A percentile compares a stretch with the other conserved stretches of the same genome.
These are phyloP conservation scores for Eudasyphora cyanicolor DNA, from an alignment of 2,888 invertebrate genomes.

Conservation along the genomic window DNA sequence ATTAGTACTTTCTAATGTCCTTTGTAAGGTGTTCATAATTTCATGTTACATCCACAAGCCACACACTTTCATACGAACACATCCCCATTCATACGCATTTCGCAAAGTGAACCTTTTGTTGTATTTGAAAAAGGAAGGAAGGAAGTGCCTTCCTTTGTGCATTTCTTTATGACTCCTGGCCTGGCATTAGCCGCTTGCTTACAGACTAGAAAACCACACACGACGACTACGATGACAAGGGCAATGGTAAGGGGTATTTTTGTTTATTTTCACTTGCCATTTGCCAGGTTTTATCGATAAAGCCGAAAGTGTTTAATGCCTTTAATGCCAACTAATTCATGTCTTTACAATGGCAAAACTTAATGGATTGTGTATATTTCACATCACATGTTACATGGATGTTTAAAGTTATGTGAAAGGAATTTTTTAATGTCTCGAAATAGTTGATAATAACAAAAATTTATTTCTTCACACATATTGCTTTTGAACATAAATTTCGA, in stretches of 20 bases:
- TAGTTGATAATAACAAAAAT: too few species aligned
- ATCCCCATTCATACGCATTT: not conserved
- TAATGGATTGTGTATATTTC: conserved; percentile 4
- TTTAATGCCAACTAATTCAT: conserved; percentile 18
- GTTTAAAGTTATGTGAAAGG: not conserved
- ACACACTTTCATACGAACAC: not conserved
- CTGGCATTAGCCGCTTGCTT: not conserved
- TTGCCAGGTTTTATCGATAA: conserved; percentile 11
- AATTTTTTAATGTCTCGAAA: conserved; percentile 5
- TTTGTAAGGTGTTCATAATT: conserved; percentile 1
- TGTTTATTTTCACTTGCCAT: not conserved
- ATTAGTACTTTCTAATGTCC: not conserved
- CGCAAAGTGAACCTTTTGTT: not conserved
- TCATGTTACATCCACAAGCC: not conserved
- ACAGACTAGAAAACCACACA: too few species aligned
- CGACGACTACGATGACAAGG: too few species aligned
- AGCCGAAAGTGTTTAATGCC: not conserved
- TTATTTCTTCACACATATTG: too few species aligned
- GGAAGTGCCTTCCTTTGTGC: not conserved
- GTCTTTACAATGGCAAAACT: not conserved
- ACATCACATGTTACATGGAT: not conserved
- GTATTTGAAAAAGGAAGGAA: not conserved
- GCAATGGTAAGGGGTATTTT: not conserved
- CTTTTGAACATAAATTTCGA: too few species aligned
- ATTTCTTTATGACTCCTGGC: not conserved